Base-by-base conservation (phyloP, 2,888 invertebrate species). In the Heliconius ethilla region DNA sequence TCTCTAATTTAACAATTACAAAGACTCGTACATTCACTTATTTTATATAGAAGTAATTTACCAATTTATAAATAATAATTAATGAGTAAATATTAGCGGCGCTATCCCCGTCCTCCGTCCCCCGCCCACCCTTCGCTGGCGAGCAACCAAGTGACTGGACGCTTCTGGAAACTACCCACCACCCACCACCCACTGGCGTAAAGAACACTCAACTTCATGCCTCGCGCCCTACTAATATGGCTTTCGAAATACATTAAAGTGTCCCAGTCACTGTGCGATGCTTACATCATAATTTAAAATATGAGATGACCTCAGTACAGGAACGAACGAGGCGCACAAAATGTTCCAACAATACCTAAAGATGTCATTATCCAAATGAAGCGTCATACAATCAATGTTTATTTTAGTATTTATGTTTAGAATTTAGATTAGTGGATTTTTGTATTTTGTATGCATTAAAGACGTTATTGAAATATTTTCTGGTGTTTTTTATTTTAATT, bases 141-240 rank as follows among this genome's bases (percentile, higher is more conserved):
- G 79, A 51, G 51, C 25, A n/a, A 78, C 74, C 76, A 70, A 76
- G 37, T 18, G 18, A 22, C 70, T 75, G 74, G 70, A 78, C 75
- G 40, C 45, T 77, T 74, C 80, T 80, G 72, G 79, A 75, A 73
- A 45, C 15, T 15, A 15, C 13, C 45, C 45, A 15, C 45, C 13
- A 13, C 13, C 13, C 40, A 40, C 40, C 40, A 45, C 40, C 40
- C 40, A 13, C 51, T 51, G 6, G 55, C 18, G 7, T 55, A 22
- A 22, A 55, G 55, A 55, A 55, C 18, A 9, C 22, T 55, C 55
- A 7, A 22, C 6, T 22, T 7, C 13, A 7, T 29, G 29, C 63
- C 63, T 18, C 13, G 29, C 15, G 29, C 2, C 27, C 18, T 9
- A 55, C 55, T 18, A 6, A 22, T 55, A 55, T 55, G 55, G 55